Evolutionary conservation across 2,797 vertebrate genomes (phyloP).

Genomic region (Myoxocephalus aenaeus): DNA sequence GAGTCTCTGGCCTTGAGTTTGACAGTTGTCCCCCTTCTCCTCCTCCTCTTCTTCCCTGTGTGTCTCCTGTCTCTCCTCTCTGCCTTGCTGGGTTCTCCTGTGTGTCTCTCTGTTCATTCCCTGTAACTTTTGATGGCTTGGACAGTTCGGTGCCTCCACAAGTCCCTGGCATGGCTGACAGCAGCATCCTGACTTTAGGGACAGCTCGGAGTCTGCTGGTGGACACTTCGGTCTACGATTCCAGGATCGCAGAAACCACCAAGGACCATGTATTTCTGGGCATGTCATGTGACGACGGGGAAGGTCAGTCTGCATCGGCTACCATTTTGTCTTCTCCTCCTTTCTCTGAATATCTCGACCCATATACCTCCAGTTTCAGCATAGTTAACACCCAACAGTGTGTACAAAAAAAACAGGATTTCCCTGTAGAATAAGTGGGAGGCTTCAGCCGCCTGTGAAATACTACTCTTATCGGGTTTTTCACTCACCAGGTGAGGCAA

Average conservation of each 20-base stretch:
- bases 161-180: slow-evolving; percentile 89
- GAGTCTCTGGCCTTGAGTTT: slow-evolving; percentile 42
- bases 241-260: slow-evolving; percentile 89
- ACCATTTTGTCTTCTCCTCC: not conserved
- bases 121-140: slow-evolving; percentile 65
- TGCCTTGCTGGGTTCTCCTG: slow-evolving; percentile 14
- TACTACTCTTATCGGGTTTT: no score
- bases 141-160: slow-evolving; percentile 71
- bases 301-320: slow-evolving; percentile 83
- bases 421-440: not conserved
- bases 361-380: not conserved
- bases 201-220: slow-evolving; percentile 88
- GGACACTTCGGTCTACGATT: slow-evolving; percentile 93
- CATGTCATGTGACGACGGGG: slow-evolving; percentile 80
- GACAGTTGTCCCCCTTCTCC: slow-evolving; percentile 53
- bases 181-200: slow-evolving; percentile 85
- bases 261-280: slow-evolving; percentile 87
- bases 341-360: slow-evolving; percentile 3
- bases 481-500: no score
- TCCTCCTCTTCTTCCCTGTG: slow-evolving; percentile 4
- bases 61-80: slow-evolving; percentile 28
- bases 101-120: slow-evolving; percentile 31
- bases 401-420: not conserved
- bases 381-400: not conserved
- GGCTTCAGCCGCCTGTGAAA: no score